These are phyloP conservation scores for Protula sp. DNA, from an alignment of 2,888 invertebrate species.

Conservation along the genomic window DNA sequence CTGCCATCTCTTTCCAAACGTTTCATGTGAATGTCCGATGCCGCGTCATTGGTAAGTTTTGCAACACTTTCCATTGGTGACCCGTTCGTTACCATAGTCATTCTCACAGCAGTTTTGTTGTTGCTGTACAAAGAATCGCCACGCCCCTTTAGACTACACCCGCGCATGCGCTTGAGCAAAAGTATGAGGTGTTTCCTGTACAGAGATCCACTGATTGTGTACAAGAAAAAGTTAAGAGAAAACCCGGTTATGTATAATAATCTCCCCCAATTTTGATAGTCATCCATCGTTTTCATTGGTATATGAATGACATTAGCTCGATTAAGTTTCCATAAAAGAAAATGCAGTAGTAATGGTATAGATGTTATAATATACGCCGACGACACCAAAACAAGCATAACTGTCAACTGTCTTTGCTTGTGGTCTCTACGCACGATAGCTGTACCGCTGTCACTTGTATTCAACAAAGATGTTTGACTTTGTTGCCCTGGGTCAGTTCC, in stretches of 20 bases:
- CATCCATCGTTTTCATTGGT: slow-evolving; percentile 1
- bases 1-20: too few species aligned
- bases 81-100: too few species aligned
- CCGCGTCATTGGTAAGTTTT: too few species aligned
- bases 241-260: slow-evolving; percentile 27
- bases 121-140: too few species aligned
- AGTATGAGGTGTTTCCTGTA: slow-evolving; percentile 30
- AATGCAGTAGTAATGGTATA: slow-evolving; percentile 22
- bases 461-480: too few species aligned
- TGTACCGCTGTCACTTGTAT: too few species aligned
- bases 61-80: too few species aligned
- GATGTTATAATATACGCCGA: slow-evolving; percentile 25
- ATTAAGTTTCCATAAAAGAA: slow-evolving; percentile 15
- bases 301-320: slow-evolving; percentile 4
- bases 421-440: neutral
- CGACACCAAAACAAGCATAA: slow-evolving; percentile 29
- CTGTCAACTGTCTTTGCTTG: slow-evolving; percentile 19
- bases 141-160: too few species aligned
- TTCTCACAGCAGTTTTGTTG: too few species aligned
- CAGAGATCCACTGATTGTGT: slow-evolving; percentile 26
- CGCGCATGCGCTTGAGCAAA: too few species aligned
- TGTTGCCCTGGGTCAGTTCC: neutral
- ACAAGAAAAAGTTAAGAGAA: slow-evolving; percentile 30
- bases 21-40: too few species aligned
- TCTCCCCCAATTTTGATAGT: slow-evolving; percentile 19